Conservation (phyloP, 2,888 invertebrate genomes). For the Lycophotia porphyrea region DNA sequence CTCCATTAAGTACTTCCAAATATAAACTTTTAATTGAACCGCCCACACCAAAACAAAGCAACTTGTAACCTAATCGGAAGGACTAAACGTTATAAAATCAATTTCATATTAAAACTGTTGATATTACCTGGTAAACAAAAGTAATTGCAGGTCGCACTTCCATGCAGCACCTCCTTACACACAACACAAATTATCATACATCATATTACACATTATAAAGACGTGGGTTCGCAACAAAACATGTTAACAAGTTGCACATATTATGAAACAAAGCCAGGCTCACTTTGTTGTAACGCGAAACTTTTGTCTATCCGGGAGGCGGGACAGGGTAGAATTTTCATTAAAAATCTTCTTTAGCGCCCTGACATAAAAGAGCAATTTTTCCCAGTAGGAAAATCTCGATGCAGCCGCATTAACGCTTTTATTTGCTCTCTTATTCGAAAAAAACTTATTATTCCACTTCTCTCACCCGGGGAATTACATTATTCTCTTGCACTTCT, state of each 20-base stretch:
- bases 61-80: background rate
- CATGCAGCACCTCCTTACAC: constrained; percentile 31
- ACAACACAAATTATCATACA: constrained; percentile 58
- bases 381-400: constrained; percentile 87
- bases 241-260: constrained; percentile 69
- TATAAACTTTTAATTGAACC: background rate
- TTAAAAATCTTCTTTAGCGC: constrained; percentile 86
- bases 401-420: constrained; percentile 88
- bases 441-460: constrained; percentile 88
- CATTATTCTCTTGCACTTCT: constrained; percentile 83
- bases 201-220: constrained; percentile 57
- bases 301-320: constrained; percentile 76
- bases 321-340: constrained; percentile 84
- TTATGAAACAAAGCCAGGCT: constrained; percentile 69
- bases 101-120: background rate
- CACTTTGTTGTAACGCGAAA: constrained; percentile 75
- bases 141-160: constrained; percentile 29
- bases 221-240: constrained; percentile 59
- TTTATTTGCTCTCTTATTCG: constrained; percentile 87
- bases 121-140: constrained; percentile 6
- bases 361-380: constrained; percentile 87
- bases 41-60: background rate
- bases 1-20: background rate
- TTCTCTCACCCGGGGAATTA: constrained; percentile 85
- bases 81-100: background rate